These are phyloP conservation scores for Sula dactylatra DNA, from an alignment of 2,113 vertebrate species.

Conservation along the genomic window DNA sequence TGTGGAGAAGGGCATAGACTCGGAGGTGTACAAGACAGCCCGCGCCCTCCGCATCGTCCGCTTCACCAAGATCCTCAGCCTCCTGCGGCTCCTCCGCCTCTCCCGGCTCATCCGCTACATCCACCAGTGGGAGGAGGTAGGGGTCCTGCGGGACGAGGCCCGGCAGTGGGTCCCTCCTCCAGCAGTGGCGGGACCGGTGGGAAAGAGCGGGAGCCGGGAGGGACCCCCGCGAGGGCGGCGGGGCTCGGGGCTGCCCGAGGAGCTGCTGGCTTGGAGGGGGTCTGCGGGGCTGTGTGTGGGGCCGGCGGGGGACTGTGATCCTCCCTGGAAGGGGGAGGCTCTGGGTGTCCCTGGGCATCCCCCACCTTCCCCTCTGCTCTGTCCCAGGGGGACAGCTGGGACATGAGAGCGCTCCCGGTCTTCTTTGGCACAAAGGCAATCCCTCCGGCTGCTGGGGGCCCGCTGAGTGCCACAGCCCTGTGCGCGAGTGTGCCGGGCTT, in stretches of 20 bases:
- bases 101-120: slow-evolving; percentile 95
- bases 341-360: background rate
- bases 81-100: slow-evolving; percentile 87
- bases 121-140: slow-evolving; percentile 97
- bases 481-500: background rate
- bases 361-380: background rate
- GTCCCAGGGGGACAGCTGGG: background rate
- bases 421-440: background rate
- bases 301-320: background rate
- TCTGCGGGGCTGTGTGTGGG: background rate
- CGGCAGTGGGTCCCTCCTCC: rapidly evolving
- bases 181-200: background rate
- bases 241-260: background rate
- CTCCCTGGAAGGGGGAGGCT: background rate
- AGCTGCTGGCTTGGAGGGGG: background rate
- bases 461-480: background rate
- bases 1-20: slow-evolving; percentile 97
- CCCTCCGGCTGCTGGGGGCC: background rate
- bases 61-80: slow-evolving; percentile 95
- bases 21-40: slow-evolving; percentile 96
- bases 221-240: rapidly evolving
- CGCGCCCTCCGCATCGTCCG: slow-evolving; percentile 93
- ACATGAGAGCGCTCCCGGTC: background rate
- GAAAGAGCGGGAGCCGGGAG: background rate
- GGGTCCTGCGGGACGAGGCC: background rate